Evolutionary conservation across 2,113 vertebrate genomes (phyloP), one percentile per base, ranked within the genome.

Genomic region (Holacanthus passer): DNA sequence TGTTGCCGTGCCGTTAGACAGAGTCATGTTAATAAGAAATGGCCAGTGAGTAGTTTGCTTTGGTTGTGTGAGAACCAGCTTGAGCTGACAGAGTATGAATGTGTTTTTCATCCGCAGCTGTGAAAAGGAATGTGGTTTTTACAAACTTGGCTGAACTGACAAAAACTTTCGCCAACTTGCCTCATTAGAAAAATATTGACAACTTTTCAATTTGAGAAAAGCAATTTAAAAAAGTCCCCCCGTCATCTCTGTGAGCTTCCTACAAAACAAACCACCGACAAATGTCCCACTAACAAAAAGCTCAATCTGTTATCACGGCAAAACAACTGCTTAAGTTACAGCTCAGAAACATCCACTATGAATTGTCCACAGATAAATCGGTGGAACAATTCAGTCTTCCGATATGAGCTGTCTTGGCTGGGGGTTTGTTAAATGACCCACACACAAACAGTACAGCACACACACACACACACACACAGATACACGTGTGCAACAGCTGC

Each of bases 311-410:
- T 83, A 81, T 87, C 85, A 29, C 10, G 9, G 1, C n/a, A 32
- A 77, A 84, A 80, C 86, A 77, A 73, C 27, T 45, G 83, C 65
- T 71, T 50, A 37, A 64, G 60, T 19, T 24, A 27, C 43, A 16
- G 41, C 63, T 69, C 41, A 62, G 35, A 72, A 85, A 68, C 35
- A 31, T 60, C 12, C 37, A 55, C n/a, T 62, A 41, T 16, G 0
- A 45, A 67, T 62, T 48, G 31, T 32, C 48, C 32, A 32, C 66
- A 27, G 37, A 45, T 19, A 73, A 83, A 79, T 5, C 60, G 65
- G 32, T 66, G 58, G 65, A 45, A 73, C 67, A 27, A 63, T 52
- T 52, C 16, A 41, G 37, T 58, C 63, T 48, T 39, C 3, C 8
- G 48, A 5, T 32, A 35, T 32, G 3, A 73, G n/a, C 39, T 16